phyloP scores from a whole-genome alignment of 1,140 invertebrate genomes.

The Camponotus floridanus region DNA sequence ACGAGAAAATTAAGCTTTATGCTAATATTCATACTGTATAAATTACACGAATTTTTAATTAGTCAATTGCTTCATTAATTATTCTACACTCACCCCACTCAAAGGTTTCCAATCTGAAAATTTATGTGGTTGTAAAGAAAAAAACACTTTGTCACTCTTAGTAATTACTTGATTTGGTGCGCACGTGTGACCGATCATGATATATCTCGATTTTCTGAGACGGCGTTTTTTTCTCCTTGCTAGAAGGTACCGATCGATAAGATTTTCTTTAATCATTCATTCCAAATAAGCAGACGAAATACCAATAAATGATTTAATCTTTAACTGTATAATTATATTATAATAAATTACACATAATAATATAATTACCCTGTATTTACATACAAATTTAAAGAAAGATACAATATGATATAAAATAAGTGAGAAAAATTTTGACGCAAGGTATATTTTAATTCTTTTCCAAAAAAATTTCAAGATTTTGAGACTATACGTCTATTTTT shows the following conservation, averaged over 20 bases:
- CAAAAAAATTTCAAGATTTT: neutral
- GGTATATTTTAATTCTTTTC: neutral
- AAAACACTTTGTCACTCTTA: constrained; percentile 23
- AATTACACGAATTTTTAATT: neutral
- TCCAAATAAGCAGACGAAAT: neutral
- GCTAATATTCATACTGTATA: neutral
- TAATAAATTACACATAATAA: no score
- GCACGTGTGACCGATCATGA: neutral
- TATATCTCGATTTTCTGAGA: constrained; percentile 6
- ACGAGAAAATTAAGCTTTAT: neutral
- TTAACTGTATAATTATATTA: no score
- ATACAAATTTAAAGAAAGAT: neutral
- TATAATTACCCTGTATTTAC: neutral
- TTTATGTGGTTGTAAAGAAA: neutral
- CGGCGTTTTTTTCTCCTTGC: neutral
- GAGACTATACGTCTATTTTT: neutral
- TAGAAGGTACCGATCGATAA: constrained; percentile 3
- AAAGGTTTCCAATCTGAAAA: neutral
- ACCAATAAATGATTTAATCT: neutral
- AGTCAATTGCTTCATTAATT: neutral
- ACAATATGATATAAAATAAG: neutral
- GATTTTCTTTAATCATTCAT: neutral
- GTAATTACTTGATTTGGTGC: constrained; percentile 19
- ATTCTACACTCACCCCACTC: neutral
- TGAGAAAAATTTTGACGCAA: neutral